Evolutionary conservation across 1,140 invertebrate species (phyloP).

Genomic region (Batillaria attramentaria): DNA sequence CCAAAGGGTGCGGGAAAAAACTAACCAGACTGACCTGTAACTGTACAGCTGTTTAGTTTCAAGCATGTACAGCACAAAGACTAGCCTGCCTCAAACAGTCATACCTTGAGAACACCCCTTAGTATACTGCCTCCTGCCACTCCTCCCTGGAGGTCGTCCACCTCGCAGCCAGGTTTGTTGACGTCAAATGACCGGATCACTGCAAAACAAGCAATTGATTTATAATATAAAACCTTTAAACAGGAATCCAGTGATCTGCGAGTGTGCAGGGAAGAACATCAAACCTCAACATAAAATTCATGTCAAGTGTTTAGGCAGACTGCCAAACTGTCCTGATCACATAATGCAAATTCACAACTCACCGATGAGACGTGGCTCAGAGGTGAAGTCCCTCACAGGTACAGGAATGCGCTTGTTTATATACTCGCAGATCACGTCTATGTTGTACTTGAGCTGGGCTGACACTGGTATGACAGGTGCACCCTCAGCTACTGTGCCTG

Average conservation of each 20-base stretch:
- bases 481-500: constrained; percentile 97
- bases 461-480: constrained; percentile 99
- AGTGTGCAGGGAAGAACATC: too few relatives aligned
- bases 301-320: too few relatives aligned
- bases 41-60: too few relatives aligned
- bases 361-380: constrained; percentile 93
- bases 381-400: constrained; percentile 94
- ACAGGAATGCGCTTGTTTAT: constrained; percentile 98
- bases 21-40: too few relatives aligned
- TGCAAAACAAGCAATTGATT: constrained; percentile 53
- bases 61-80: too few relatives aligned
- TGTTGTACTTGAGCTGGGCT: constrained; percentile 99
- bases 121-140: constrained; percentile 99
- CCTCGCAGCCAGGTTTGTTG: constrained; percentile 99
- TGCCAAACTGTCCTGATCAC: too few relatives aligned
- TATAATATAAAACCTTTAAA: too few relatives aligned
- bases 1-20: too few relatives aligned
- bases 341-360: too few relatives aligned
- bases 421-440: constrained; percentile 96
- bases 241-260: too few relatives aligned
- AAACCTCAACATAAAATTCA: too few relatives aligned
- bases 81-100: constrained; percentile 77
- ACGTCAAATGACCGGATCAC: constrained; percentile 99
- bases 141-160: constrained; percentile 97
- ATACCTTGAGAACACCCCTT: constrained; percentile 92